These are phyloP conservation scores for Dioctria rufipes DNA, from an alignment of 2,888 invertebrate genomes.

Conservation along the genomic window DNA sequence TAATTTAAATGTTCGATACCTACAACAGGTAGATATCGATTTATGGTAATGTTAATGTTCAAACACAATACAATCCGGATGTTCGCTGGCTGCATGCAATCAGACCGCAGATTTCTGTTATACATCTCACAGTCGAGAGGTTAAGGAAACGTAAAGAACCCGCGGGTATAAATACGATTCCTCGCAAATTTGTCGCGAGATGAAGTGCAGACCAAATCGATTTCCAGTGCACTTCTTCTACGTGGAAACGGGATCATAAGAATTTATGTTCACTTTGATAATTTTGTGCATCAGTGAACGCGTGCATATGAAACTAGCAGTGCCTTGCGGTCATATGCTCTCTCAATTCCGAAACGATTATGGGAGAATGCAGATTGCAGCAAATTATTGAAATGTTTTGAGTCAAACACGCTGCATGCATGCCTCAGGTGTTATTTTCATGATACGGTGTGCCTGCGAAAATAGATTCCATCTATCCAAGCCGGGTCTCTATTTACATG, in stretches of 20 bases:
- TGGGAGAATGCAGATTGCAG: no score
- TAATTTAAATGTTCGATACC: constrained; percentile 41
- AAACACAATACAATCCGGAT: constrained; percentile 44
- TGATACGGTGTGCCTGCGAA: no score
- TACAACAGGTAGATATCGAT: constrained; percentile 19
- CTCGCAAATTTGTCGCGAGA: neutral
- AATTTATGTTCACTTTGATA: constrained; percentile 1
- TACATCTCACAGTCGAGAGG: neutral
- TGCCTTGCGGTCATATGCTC: no score
- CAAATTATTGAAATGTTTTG: no score
- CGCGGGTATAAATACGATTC: neutral
- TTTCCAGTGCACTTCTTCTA: neutral
- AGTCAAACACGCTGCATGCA: no score
- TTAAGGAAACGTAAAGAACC: neutral
- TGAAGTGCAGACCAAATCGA: neutral
- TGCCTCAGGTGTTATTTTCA: no score
- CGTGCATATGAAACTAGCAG: no score
- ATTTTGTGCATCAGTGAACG: neutral
- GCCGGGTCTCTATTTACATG: no score
- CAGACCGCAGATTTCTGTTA: neutral
- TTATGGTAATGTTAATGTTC: constrained; percentile 2
- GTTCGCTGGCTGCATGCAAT: constrained; percentile 7
- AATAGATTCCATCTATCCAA: no score
- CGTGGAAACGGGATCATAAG: neutral
- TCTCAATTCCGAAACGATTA: no score